Evolutionary conservation across 2,888 invertebrate species (phyloP).

Genomic region (Asteroscopus sphinx): DNA sequence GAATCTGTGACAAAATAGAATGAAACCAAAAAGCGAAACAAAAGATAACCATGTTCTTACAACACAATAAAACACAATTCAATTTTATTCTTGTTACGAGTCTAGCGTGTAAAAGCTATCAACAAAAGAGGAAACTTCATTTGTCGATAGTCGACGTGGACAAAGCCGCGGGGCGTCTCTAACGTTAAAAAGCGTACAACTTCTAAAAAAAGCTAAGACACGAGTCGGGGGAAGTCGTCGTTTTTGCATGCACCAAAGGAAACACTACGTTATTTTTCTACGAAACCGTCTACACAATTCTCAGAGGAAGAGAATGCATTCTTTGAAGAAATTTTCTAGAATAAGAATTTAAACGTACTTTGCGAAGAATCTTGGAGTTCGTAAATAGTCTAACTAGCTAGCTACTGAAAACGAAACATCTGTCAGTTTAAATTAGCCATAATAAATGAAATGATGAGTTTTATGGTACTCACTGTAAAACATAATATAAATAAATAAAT

Average conservation of each 20-base stretch:
- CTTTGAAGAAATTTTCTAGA: constrained; percentile 20
- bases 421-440: constrained; percentile 7
- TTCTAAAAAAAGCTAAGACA: constrained; percentile 35
- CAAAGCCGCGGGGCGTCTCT: constrained; percentile 26
- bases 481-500: too few species aligned
- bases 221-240: constrained; percentile 10
- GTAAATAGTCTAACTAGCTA: neutral
- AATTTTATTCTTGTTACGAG: constrained; percentile 39
- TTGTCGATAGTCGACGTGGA: constrained; percentile 36
- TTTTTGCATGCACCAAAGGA: constrained; percentile 43
- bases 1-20: constrained; percentile 5
- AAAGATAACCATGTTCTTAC: constrained; percentile 43
- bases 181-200: constrained; percentile 29
- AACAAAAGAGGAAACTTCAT: constrained; percentile 40
- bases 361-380: neutral
- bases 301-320: constrained; percentile 25
- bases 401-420: constrained; percentile 1
- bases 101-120: constrained; percentile 42
- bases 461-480: too few species aligned
- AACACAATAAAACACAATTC: constrained; percentile 30
- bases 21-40: constrained; percentile 31
- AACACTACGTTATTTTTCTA: constrained; percentile 43
- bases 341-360: constrained; percentile 9
- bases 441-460: neutral
- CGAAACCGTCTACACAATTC: constrained; percentile 20